These are phyloP conservation scores for Andrena haemorrhoa DNA, from an alignment of 2,888 invertebrate genomes.

Conservation along the genomic window DNA sequence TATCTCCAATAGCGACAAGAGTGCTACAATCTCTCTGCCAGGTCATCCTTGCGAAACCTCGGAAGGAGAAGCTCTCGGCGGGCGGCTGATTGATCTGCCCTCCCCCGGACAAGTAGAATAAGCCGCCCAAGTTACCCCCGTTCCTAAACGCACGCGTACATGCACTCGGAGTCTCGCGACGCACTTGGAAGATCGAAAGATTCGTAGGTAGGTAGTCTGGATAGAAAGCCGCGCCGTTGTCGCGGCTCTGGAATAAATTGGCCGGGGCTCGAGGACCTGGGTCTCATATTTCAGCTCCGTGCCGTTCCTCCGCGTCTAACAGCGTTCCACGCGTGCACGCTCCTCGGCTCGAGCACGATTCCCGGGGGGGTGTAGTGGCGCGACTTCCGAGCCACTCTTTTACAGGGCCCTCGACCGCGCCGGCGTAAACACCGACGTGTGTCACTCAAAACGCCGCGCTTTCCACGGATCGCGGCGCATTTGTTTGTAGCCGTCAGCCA, in stretches of 20 bases:
- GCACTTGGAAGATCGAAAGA: not conserved
- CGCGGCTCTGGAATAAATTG: conserved; percentile 26
- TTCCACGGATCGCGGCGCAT: not conserved
- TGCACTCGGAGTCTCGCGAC: not conserved
- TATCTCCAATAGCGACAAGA: too few relatives aligned
- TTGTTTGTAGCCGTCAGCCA: conserved; percentile 11
- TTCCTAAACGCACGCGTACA: too few relatives aligned
- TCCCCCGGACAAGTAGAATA: too few relatives aligned
- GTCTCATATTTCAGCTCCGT: conserved; percentile 37
- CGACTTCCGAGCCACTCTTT: conserved; percentile 40
- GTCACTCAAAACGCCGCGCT: conserved; percentile 48
- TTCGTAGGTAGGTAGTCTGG: not conserved
- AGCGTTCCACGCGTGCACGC: not conserved
- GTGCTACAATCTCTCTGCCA: too few relatives aligned
- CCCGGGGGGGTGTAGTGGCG: conserved; percentile 34
- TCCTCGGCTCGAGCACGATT: conserved; percentile 8
- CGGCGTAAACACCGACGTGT: conserved; percentile 61
- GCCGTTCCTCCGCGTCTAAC: conserved; percentile 4
- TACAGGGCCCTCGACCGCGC: conserved; percentile 45
- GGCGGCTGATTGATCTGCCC: too few relatives aligned
- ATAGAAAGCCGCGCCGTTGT: not conserved
- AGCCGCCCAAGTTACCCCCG: too few relatives aligned
- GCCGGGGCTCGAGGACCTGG: conserved; percentile 2
- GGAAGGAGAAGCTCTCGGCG: too few relatives aligned
- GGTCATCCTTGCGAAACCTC: too few relatives aligned